Evolutionary conservation across 53 echinoderm and acorn worm genomes (phyloP), one percentile per base, ranked within the genome.

Genomic region (Actinopyga echinites): DNA sequence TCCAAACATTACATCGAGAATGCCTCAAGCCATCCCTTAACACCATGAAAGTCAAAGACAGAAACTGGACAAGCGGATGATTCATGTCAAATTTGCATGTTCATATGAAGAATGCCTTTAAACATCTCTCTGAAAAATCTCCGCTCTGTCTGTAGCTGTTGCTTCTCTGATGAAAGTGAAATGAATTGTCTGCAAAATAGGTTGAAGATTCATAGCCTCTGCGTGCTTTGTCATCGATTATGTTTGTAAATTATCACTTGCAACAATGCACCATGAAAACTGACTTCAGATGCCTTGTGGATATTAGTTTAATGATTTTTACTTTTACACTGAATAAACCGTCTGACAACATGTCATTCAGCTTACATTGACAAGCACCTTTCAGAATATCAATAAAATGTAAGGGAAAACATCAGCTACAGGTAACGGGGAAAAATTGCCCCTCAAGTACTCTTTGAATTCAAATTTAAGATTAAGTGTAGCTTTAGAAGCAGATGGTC

Each of bases 261-360:
- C 40, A 26, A 20, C 71, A 30, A 42, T 42, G 23, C 24, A 42
- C 42, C 71, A 8, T 71, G 45, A 71, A 44, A 71, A 42, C 32
- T 40, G 42, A 26, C 71, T 40, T 38, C 68, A 25, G 69, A 24
- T 42, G 68, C 34, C 35, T 63, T 31, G 22, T 28, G 31, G 63
- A 63, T 42, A 10, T 40, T 71, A 42, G 71, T 71, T 71, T 71
- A 71, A 71, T 71, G 71, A 71, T 71, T 71, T 71, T 71, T 71
- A 8, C 42, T 71, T 42, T 71, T 38, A 42, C 71, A 15, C 17
- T 40, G 31, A 26, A 25, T 44, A 71, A 71, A 25, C 44, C 71
- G 3, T 42, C 4, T 40, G 40, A 44, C 23, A 25, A 43, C 20
- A 65, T 71, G 71, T 44, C 44, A 71, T 71, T 38, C 42, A 71